A percentile compares a stretch with the other conserved stretches of the same genome.
phyloP scores from a whole-genome alignment of 2,113 vertebrate genomes.

The Sprattus sprattus region DNA sequence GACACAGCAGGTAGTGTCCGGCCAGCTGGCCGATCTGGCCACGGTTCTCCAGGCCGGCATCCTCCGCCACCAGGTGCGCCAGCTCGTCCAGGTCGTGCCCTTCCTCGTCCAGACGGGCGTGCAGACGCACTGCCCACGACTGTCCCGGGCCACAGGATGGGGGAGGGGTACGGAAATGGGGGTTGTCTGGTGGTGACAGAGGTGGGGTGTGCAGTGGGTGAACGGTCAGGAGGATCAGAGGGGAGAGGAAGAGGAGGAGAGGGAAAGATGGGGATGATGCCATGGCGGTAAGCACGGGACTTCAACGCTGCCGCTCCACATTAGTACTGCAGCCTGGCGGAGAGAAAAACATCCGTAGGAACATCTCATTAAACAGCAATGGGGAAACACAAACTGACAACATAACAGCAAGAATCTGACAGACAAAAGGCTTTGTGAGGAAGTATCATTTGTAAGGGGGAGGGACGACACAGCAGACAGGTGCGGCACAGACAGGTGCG shows the following conservation, averaged over 20 bases:
- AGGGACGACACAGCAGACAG: too few species aligned
- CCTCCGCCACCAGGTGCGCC: conserved; percentile 76
- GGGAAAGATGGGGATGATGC: conserved; percentile 48
- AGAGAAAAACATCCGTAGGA: background rate
- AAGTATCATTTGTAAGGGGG: too few species aligned
- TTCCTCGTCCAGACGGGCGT: conserved; percentile 43
- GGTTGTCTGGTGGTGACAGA: conserved; percentile 23
- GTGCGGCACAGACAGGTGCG: too few species aligned
- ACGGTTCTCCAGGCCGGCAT: conserved; percentile 79
- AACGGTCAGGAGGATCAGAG: conserved; percentile 55
- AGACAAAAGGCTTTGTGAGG: too few species aligned
- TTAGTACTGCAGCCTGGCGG: conserved; percentile 59
- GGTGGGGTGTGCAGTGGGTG: conserved; percentile 36
- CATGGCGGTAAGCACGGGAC: conserved; percentile 61
- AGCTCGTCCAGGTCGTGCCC: conserved; percentile 58
- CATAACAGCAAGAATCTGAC: too few species aligned
- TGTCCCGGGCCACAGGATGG: conserved; percentile 62
- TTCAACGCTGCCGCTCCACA: conserved; percentile 59
- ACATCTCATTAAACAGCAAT: background rate
- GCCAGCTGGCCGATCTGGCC: conserved; percentile 90
- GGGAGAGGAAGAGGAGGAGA: conserved; percentile 52
- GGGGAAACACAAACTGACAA: background rate
- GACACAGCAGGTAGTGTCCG: conserved; percentile 85
- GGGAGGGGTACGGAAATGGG: conserved; percentile 20
- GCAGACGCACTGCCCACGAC: conserved; percentile 84